phyloP scores from a whole-genome alignment of 2,797 vertebrate species.

The Anabas testudineus region DNA sequence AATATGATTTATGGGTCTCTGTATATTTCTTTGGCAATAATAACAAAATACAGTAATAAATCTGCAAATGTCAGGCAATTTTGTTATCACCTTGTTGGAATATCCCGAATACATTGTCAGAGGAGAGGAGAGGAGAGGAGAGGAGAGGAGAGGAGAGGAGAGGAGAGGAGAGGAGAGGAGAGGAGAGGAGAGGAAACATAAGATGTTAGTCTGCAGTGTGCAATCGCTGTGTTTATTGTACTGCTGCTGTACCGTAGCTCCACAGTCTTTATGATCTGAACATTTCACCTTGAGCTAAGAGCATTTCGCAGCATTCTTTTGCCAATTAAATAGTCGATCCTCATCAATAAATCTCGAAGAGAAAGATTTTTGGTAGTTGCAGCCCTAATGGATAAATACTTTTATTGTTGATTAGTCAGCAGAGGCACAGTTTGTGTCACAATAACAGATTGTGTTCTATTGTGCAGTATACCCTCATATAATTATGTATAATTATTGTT shows the following conservation, averaged over 20 bases:
- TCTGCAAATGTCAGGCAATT: conserved; percentile 89
- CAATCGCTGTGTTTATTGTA: conserved; percentile 3
- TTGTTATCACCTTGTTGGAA: conserved; percentile 86
- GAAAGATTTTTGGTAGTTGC: conserved; percentile 23
- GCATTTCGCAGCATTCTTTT: neutral
- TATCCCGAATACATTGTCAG: conserved; percentile 85
- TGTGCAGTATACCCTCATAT: conserved; percentile 44
- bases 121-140: conserved; percentile 36
- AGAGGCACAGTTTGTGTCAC: conserved; percentile 37
- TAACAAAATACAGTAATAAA: conserved; percentile 89
- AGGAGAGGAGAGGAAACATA: conserved; percentile 25
- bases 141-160: conserved; percentile 22
- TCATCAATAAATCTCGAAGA: too few species aligned
- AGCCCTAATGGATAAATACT: conserved; percentile 5
- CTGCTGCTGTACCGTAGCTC: neutral
- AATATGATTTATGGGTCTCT: conserved; percentile 87
- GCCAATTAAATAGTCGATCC: neutral
- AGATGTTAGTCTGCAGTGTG: conserved; percentile 17
- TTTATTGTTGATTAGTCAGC: conserved; percentile 32
- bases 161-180: conserved; percentile 29
- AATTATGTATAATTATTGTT: conserved; percentile 56
- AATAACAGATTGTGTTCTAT: conserved; percentile 33
- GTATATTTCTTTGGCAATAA: conserved; percentile 86
- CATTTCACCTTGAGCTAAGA: too few species aligned
- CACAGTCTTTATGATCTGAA: neutral